phyloP scores from a whole-genome alignment of 2,797 vertebrate genomes.

The Chelon labrosus region DNA sequence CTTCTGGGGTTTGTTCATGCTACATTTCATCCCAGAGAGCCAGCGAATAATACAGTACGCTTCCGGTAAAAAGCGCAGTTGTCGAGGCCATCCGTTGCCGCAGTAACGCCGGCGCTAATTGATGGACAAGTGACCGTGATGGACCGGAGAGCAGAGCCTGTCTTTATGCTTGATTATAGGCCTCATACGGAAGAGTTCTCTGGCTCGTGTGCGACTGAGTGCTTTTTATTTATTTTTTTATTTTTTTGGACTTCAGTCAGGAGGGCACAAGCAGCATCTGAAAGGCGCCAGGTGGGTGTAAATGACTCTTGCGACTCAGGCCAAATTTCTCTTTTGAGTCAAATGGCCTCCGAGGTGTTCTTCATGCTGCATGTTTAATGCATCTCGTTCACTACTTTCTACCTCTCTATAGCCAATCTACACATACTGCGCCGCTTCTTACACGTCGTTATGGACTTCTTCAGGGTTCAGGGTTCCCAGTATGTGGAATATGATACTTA shows the following conservation, averaged over 20 bases:
- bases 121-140: conserved; percentile 10
- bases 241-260: not conserved
- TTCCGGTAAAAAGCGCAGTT: not conserved
- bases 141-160: conserved; percentile 13
- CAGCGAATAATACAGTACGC: not conserved
- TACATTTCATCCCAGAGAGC: not conserved
- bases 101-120: conserved; percentile 38
- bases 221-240: not conserved
- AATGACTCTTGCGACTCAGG: conserved; percentile 8
- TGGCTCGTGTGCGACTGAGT: conserved; percentile 4
- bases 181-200: not conserved
- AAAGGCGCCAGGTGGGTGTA: conserved; percentile 14
- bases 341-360: conserved; percentile 7
- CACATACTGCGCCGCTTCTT: not conserved
- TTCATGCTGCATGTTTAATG: not conserved
- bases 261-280: not conserved
- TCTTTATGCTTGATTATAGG: conserved; percentile 32
- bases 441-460: too few species aligned
- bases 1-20: not conserved
- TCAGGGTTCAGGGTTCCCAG: not conserved
- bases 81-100: conserved; percentile 47
- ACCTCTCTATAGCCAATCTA: not conserved
- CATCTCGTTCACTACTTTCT: not conserved
- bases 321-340: not conserved
- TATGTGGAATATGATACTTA: not conserved